phyloP scores from a whole-genome alignment of 2,888 invertebrate species.

The Drosophila emarginata region DNA sequence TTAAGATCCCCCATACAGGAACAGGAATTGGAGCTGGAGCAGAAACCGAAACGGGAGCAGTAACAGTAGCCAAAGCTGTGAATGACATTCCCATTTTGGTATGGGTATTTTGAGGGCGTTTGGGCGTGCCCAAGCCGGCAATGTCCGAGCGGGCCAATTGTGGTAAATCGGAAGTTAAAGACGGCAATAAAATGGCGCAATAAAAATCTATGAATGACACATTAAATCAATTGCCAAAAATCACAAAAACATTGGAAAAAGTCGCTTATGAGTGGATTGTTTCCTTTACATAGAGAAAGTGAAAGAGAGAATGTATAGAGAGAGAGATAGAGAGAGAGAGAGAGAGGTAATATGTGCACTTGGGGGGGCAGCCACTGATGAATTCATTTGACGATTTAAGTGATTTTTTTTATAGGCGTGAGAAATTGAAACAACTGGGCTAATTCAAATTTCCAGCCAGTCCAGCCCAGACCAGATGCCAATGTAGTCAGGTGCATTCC shows the following conservation, averaged over 20 bases:
- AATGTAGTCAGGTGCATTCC: conserved; percentile 41
- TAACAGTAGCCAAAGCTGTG: conserved; percentile 21
- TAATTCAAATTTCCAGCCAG: conserved; percentile 50
- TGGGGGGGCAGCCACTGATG: conserved; percentile 48
- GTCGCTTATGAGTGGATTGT: conserved; percentile 59
- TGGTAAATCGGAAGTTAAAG: conserved; percentile 83
- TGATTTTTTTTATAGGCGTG: conserved; percentile 69
- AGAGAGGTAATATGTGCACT: conserved; percentile 27
- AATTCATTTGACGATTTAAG: conserved; percentile 66
- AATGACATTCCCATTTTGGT: conserved; percentile 41
- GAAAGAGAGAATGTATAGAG: background rate
- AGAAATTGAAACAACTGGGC: conserved; percentile 58
- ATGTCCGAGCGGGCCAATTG: conserved; percentile 80
- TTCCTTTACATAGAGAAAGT: background rate
- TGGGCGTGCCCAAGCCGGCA: conserved; percentile 34
- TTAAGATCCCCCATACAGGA: conserved; percentile 72
- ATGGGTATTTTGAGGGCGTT: conserved; percentile 15
- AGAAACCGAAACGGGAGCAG: conserved; percentile 13
- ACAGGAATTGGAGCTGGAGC: conserved; percentile 17
- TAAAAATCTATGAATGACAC: conserved; percentile 83
- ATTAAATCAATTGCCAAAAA: conserved; percentile 83
- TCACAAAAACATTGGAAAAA: conserved; percentile 71
- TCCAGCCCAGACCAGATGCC: conserved; percentile 19
- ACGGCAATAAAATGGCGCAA: conserved; percentile 82
- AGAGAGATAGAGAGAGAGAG: background rate